A percentile compares a stretch with the other conserved stretches of the same genome.
Conservation (phyloP, 2,113 vertebrate genomes). For the Scolopax mira region DNA sequence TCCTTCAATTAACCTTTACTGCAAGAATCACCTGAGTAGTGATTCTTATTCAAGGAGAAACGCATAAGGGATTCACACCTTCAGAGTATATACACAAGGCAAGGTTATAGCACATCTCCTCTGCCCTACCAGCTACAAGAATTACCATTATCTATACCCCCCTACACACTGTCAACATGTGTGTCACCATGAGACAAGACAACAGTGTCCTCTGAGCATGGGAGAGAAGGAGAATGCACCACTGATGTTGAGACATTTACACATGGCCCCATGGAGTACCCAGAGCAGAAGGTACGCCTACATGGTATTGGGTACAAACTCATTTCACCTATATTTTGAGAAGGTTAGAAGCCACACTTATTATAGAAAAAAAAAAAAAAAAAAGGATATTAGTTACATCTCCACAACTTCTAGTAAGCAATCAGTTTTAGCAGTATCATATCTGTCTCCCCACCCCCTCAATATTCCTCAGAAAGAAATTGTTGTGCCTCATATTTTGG, state of each 20-base stretch:
- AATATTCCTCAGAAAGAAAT: not conserved
- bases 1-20: conserved; percentile 19
- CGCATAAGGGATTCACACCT: not conserved
- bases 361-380: not conserved
- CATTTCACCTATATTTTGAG: not conserved
- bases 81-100: rapidly evolving
- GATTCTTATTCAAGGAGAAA: not conserved
- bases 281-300: rapidly evolving
- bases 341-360: not conserved
- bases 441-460: not conserved
- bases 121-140: not conserved
- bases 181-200: not conserved
- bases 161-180: rapidly evolving
- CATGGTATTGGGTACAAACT: not conserved
- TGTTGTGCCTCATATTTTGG: not conserved
- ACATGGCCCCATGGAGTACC: rapidly evolving
- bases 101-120: not conserved
- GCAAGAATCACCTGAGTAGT: not conserved
- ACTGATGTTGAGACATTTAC: not conserved
- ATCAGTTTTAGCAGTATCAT: not conserved
- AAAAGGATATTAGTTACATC: not conserved
- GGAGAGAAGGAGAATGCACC: not conserved
- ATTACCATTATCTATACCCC: not conserved
- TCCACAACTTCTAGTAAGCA: not conserved
- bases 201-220: not conserved